These are phyloP conservation scores for Bombus haemorrhoidalis DNA, from an alignment of 1,140 invertebrate genomes.

Conservation along the genomic window DNA sequence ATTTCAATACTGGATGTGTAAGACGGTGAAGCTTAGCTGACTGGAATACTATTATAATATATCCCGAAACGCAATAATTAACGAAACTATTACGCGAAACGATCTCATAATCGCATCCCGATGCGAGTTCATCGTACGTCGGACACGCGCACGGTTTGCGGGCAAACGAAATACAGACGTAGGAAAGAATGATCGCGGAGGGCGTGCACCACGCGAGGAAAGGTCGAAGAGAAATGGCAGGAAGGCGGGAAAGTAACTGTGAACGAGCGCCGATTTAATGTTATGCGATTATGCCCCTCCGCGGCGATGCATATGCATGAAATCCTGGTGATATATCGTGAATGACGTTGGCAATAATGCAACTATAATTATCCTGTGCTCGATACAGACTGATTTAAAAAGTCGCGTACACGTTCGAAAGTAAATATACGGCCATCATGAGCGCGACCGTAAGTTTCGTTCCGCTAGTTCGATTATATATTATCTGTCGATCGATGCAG, in stretches of 20 bases:
- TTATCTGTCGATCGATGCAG: constrained; percentile 45
- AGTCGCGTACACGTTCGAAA: constrained; percentile 51
- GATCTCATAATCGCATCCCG: constrained; percentile 3
- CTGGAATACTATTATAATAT: too few relatives aligned
- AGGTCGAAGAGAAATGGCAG: constrained; percentile 51
- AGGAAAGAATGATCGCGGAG: constrained; percentile 37
- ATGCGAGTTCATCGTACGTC: constrained; percentile 2
- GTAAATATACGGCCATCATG: constrained; percentile 49
- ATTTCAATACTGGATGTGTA: too few relatives aligned
- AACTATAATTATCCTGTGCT: constrained; percentile 74
- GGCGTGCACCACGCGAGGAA: not conserved
- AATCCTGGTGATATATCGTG: constrained; percentile 73
- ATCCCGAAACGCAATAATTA: constrained; percentile 1
- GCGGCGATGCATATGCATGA: constrained; percentile 77
- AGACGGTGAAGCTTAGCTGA: too few relatives aligned
- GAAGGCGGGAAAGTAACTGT: constrained; percentile 53
- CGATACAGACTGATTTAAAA: not conserved
- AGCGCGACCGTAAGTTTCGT: constrained; percentile 52
- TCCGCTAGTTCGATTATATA: constrained; percentile 36
- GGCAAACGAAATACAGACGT: constrained; percentile 21
- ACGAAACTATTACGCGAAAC: constrained; percentile 3
- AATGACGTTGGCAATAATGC: constrained; percentile 78
- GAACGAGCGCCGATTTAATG: constrained; percentile 57
- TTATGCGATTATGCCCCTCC: constrained; percentile 60
- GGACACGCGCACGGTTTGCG: too few relatives aligned